Evolutionary conservation across 37 sponge, comb jelly and placozoan genomes (phyloP).

Genomic region (Amphimedon queenslandica): DNA sequence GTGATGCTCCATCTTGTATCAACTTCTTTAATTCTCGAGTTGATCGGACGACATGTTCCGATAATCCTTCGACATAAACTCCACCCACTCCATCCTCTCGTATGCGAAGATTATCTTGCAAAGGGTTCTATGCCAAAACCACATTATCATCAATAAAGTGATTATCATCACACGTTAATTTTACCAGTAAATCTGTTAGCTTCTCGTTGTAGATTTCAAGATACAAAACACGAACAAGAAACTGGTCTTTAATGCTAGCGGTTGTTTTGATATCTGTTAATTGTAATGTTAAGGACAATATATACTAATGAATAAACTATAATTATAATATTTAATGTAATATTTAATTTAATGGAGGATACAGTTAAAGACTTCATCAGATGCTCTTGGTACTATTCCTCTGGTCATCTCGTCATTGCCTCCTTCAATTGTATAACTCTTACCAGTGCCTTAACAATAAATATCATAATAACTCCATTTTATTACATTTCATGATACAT

Average conservation of each 20-base stretch:
- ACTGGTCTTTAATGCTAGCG: conserved; percentile 52
- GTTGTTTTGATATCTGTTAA: conserved; percentile 61
- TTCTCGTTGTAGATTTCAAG: conserved; percentile 91
- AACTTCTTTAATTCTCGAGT: conserved; percentile 62
- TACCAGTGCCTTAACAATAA: conserved; percentile 61
- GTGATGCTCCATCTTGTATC: conserved; percentile 60
- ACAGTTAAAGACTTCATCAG: conserved; percentile 81
- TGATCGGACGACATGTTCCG: conserved; percentile 78
- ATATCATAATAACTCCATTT: neutral
- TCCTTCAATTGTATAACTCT: conserved; percentile 90
- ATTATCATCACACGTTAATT: neutral
- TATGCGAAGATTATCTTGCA: conserved; percentile 52
- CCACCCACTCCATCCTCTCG: conserved; percentile 69
- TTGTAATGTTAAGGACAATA: neutral
- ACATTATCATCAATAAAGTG: neutral
- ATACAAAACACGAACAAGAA: conserved; percentile 78
- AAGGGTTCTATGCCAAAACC: conserved; percentile 24
- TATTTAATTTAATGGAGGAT: conserved; percentile 32
- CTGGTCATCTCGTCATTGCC: conserved; percentile 21
- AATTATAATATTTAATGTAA: neutral
- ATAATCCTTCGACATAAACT: conserved; percentile 72
- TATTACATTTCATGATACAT: too few relatives aligned
- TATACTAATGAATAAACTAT: neutral
- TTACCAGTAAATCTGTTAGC: conserved; percentile 77
- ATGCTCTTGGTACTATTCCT: conserved; percentile 81